Evolutionary conservation across 2,113 vertebrate species (phyloP).

Genomic region (Syngnathus scovelli): DNA sequence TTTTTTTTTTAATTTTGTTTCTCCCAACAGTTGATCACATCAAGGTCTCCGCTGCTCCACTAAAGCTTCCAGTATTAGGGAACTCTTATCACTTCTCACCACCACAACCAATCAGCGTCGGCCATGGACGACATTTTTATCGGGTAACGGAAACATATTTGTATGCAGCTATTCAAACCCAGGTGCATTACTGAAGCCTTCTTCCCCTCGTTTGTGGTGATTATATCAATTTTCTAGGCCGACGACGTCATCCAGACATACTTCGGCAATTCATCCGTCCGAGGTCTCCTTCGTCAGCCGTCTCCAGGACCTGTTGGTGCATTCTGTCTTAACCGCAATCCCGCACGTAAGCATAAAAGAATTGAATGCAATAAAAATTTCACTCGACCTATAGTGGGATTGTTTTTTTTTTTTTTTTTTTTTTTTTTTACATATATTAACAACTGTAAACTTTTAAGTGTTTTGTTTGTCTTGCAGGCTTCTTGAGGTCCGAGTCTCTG

Average conservation of each 20-base stretch:
- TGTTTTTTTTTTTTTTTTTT: too few relatives aligned
- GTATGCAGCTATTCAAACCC: background rate
- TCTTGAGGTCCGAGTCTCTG: constrained; percentile 61
- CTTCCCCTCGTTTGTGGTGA: background rate
- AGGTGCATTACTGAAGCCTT: background rate
- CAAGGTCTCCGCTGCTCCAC: constrained; percentile 15
- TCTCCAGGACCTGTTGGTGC: constrained; percentile 46
- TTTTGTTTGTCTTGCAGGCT: constrained; percentile 46
- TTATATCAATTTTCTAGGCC: constrained; percentile 46
- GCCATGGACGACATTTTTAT: constrained; percentile 59
- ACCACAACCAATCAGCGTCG: constrained; percentile 10
- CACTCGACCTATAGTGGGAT: too few relatives aligned
- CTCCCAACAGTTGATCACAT: constrained; percentile 21
- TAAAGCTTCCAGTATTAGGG: constrained; percentile 29
- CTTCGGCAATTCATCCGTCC: constrained; percentile 44
- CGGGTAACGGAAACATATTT: constrained; percentile 46
- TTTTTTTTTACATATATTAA: background rate
- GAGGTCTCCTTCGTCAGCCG: constrained; percentile 62
- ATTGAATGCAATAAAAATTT: background rate
- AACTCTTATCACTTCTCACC: constrained; percentile 58
- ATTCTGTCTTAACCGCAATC: constrained; percentile 63
- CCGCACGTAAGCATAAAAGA: constrained; percentile 59
- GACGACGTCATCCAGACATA: constrained; percentile 69
- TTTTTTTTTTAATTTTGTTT: background rate
- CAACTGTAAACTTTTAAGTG: background rate